Percentiles rank a stretch among this genome's conserved stretches.
phyloP scores from a whole-genome alignment of 1,140 invertebrate genomes.

The Euwallacea fornicatus region DNA sequence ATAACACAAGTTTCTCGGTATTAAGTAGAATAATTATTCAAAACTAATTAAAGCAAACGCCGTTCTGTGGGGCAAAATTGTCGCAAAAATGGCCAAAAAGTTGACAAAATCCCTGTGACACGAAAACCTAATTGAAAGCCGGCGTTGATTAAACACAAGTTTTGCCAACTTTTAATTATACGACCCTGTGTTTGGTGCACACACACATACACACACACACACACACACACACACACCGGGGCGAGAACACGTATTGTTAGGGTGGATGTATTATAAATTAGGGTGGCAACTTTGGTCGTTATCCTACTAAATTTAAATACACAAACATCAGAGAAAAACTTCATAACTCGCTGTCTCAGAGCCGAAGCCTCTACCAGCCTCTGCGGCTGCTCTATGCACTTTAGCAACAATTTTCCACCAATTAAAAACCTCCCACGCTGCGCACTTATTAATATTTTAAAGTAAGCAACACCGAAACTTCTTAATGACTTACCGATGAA shows the following conservation, averaged over 20 bases:
- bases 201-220: slow-evolving; percentile 2
- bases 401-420: no score
- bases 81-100: slow-evolving; percentile 3
- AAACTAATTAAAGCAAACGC: slow-evolving; percentile 8
- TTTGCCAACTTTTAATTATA: slow-evolving; percentile 22
- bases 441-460: no score
- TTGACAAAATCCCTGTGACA: slow-evolving; percentile 5
- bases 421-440: no score
- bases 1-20: no score
- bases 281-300: not conserved
- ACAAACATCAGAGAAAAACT: no score
- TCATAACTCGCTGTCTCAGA: no score
- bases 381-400: no score
- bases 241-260: not conserved
- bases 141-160: slow-evolving; percentile 17
- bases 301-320: no score
- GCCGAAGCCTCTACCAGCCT: no score
- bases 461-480: no score
- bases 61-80: not conserved
- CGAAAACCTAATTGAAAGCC: slow-evolving; percentile 13
- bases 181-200: not conserved
- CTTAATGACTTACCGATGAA: no score
- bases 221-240: slow-evolving; percentile 1
- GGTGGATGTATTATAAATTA: not conserved
- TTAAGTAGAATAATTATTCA: slow-evolving; percentile 9